Percentiles rank a stretch among this genome's conserved stretches.
Evolutionary conservation across 2,888 invertebrate species (phyloP).

Genomic region (Gibbula magus): DNA sequence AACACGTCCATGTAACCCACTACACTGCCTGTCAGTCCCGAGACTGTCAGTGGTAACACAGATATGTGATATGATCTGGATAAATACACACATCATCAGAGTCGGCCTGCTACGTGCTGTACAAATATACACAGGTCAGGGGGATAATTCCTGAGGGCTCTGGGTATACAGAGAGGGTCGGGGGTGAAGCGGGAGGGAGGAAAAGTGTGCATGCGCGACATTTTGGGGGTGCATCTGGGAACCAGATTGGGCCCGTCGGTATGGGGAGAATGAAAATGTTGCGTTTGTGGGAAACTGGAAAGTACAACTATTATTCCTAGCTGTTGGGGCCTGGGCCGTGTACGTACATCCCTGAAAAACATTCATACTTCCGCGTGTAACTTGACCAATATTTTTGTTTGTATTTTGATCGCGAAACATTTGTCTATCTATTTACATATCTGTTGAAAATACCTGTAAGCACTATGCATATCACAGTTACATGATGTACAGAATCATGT

Average conservation of each 20-base stretch:
- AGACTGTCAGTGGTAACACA: neutral
- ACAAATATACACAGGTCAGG: constrained; percentile 8
- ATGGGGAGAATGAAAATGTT: constrained; percentile 13
- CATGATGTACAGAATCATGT: no score
- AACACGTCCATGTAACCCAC: no score
- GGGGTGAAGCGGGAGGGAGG: neutral
- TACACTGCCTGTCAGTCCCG: no score
- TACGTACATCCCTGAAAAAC: no score
- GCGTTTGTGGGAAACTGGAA: neutral
- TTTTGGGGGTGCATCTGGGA: neutral
- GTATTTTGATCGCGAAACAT: no score
- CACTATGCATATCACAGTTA: no score
- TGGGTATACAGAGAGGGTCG: neutral
- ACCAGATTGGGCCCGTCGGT: neutral
- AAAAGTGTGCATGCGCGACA: neutral
- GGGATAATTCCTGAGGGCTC: neutral
- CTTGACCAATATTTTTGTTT: no score
- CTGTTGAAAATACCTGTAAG: no score
- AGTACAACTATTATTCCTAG: no score
- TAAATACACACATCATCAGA: constrained; percentile 14
- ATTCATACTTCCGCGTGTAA: no score
- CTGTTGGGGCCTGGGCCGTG: no score
- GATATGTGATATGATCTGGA: constrained; percentile 12
- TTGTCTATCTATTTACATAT: no score
- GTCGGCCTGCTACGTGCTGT: neutral